phyloP scores from a whole-genome alignment of 2,888 invertebrate species.

The Caenorhabditis uteleia region DNA sequence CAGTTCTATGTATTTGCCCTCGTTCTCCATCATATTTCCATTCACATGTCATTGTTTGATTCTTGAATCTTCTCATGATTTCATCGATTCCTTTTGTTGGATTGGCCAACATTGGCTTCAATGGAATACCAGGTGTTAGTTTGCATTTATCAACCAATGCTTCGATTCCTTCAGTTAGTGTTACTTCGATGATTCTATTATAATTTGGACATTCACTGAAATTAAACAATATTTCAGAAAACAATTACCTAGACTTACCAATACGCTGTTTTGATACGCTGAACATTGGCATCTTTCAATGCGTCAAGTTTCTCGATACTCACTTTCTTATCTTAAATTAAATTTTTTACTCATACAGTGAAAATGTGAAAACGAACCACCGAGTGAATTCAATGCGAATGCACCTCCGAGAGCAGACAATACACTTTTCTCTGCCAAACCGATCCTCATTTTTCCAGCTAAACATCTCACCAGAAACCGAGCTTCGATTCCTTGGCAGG shows the following conservation, averaged over 20 bases:
- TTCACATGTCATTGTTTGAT: conserved; percentile 90
- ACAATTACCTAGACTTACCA: conserved; percentile 8
- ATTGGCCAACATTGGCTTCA: conserved; percentile 98
- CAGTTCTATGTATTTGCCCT: conserved; percentile 84
- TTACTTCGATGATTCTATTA: conserved; percentile 81
- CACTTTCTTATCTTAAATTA: conserved; percentile 13
- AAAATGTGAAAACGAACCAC: too few relatives aligned
- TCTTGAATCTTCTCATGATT: conserved; percentile 77
- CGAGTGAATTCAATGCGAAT: conserved; percentile 53
- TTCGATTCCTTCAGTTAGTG: conserved; percentile 81
- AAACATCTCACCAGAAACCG: conserved; percentile 59
- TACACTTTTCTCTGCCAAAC: conserved; percentile 94
- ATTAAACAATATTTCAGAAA: conserved; percentile 35
- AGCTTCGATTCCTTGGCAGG: conserved; percentile 71
- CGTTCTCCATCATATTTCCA: conserved; percentile 99
- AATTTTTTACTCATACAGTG: not conserved
- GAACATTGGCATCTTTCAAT: conserved; percentile 24
- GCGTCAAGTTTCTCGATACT: conserved; percentile 26
- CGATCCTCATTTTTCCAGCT: conserved; percentile 83
- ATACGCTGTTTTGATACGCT: conserved; percentile 39
- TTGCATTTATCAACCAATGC: conserved; percentile 82
- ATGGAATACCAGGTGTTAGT: conserved; percentile 84
- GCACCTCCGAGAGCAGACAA: conserved; percentile 88
- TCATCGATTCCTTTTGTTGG: conserved; percentile 86
- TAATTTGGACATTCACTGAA: conserved; percentile 92